Percentiles rank a stretch among this genome's conserved stretches.
Evolutionary conservation across 2,113 vertebrate genomes (phyloP).

Genomic region (Nannobrachium achirus): DNA sequence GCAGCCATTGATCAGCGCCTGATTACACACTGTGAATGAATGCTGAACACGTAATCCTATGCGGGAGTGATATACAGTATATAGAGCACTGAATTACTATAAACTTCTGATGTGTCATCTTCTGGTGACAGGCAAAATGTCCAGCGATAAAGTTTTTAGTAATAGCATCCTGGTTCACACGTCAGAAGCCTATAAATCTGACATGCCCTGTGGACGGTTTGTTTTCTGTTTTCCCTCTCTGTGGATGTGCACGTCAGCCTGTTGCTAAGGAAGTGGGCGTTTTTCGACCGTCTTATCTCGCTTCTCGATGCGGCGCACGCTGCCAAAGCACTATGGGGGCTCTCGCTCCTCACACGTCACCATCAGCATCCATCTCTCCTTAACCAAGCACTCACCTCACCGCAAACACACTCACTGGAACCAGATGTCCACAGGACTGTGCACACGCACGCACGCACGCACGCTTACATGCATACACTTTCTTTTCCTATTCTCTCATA

Average conservation of each 20-base stretch:
- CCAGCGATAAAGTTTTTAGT: too few relatives aligned
- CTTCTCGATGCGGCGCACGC: conserved; percentile 9
- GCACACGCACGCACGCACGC: neutral
- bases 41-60: too few relatives aligned
- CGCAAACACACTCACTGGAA: conserved; percentile 58
- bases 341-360: conserved; percentile 55
- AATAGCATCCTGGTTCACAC: neutral
- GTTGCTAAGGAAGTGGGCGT: neutral
- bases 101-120: too few relatives aligned
- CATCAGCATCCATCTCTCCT: conserved; percentile 45
- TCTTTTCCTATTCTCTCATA: too few relatives aligned
- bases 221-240: neutral
- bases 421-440: conserved; percentile 64
- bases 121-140: too few relatives aligned
- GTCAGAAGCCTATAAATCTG: neutral
- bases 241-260: neutral
- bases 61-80: too few relatives aligned
- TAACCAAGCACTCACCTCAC: conserved; percentile 38
- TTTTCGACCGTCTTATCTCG: neutral
- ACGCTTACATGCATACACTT: neutral
- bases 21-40: too few relatives aligned
- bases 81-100: too few relatives aligned
- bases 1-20: too few relatives aligned
- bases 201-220: neutral
- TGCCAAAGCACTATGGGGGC: neutral